phyloP scores from a whole-genome alignment of 1,140 invertebrate species.

The Calosoma granatense region DNA sequence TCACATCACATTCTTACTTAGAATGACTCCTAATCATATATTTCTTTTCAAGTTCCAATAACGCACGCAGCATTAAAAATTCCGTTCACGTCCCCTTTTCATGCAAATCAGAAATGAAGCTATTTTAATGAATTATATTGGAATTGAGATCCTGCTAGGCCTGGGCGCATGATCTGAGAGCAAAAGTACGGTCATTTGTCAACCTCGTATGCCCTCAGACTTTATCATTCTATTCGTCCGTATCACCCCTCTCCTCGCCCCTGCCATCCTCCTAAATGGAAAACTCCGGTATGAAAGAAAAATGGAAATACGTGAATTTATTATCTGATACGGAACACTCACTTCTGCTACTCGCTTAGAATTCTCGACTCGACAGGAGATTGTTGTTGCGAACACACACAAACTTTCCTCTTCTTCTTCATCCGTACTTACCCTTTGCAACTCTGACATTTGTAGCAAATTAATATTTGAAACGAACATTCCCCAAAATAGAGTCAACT shows the following conservation, averaged over 20 bases:
- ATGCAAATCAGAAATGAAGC: constrained; percentile 6
- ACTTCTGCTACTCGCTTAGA: too few relatives aligned
- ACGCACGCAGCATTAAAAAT: constrained; percentile 1
- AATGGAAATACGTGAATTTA: constrained; percentile 6
- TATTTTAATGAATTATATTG: constrained; percentile 9
- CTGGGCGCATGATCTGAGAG: constrained; percentile 4
- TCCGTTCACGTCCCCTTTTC: not conserved
- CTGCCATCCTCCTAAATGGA: not conserved
- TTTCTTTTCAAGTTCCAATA: constrained; percentile 5
- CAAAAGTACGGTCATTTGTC: constrained; percentile 5
- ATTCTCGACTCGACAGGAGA: too few relatives aligned
- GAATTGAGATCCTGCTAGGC: not conserved
- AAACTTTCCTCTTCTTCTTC: not conserved
- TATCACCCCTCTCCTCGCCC: not conserved
- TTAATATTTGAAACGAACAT: not conserved
- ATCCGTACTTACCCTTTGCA: not conserved
- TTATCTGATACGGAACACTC: constrained; percentile 1
- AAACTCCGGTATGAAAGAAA: not conserved
- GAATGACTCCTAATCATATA: not conserved
- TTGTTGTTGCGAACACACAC: not conserved
- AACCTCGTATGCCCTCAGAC: constrained; percentile 4
- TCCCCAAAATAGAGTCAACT: too few relatives aligned
- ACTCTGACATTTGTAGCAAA: not conserved
- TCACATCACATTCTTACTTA: not conserved
- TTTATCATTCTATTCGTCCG: not conserved